These are phyloP conservation scores for Zaprionus capensis DNA, from an alignment of 1,140 invertebrate species.

Conservation along the genomic window DNA sequence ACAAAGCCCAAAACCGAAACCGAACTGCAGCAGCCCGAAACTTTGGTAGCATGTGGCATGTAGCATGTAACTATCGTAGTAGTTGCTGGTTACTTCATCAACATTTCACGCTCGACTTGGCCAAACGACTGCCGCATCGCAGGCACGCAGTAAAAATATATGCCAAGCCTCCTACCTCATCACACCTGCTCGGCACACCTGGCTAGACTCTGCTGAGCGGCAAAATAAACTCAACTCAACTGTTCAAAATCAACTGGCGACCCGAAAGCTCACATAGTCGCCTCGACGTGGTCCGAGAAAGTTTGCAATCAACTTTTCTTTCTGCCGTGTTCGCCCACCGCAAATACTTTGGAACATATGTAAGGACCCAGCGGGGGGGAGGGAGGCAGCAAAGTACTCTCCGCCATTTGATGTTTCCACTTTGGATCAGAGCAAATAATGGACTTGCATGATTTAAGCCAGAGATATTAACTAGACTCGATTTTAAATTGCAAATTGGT, in stretches of 20 bases:
- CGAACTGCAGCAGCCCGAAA: constrained; percentile 36
- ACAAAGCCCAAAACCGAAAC: constrained; percentile 35
- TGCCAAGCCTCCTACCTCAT: constrained; percentile 39
- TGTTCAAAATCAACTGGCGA: constrained; percentile 73
- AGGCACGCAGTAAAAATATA: constrained; percentile 77
- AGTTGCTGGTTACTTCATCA: constrained; percentile 74
- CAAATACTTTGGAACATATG: constrained; percentile 69
- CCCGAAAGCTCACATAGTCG: constrained; percentile 29
- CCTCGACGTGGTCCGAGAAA: constrained; percentile 59
- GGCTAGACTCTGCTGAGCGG: constrained; percentile 47
- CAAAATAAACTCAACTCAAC: constrained; percentile 80
- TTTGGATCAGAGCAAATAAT: constrained; percentile 17
- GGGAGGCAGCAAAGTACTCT: constrained; percentile 27
- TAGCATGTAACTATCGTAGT: constrained; percentile 37
- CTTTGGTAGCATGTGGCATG: constrained; percentile 56
- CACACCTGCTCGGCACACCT: constrained; percentile 46
- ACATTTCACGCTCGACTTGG: constrained; percentile 78
- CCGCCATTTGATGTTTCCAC: constrained; percentile 57
- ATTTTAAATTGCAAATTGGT: constrained; percentile 10
- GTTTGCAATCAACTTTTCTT: constrained; percentile 66
- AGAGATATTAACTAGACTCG: not conserved
- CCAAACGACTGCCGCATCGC: constrained; percentile 52
- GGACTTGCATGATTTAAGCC: constrained; percentile 6
- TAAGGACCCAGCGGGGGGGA: not conserved
- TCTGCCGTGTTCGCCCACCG: constrained; percentile 43